Evolutionary conservation across 2,113 vertebrate species (phyloP), one percentile per base, ranked within the genome.

Genomic region (Clupea harengus): DNA sequence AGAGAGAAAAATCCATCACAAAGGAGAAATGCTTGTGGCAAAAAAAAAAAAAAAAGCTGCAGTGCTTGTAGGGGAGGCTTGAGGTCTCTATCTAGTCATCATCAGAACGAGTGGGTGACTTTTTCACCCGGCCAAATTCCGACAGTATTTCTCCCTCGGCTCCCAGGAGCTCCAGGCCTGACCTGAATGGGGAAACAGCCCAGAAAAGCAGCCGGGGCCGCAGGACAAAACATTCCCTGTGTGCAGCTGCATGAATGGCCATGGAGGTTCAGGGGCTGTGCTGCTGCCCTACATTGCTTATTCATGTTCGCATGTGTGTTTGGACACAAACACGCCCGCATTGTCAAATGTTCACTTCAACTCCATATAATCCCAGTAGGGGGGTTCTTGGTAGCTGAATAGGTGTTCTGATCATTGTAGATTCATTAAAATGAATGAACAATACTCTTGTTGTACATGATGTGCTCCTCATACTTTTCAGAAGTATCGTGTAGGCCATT

Each of bases 1-100:
- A 89, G 91, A 92, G 89, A 92, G 85, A 92, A 93, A 93, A 95
- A 90, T 91, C 90, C 91, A 94, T 94, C 94, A 93, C 91, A 93
- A 92, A 89, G 89, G 84, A 92, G 89, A 88, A 89, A 93, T 86
- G 88, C 89, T 92, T 92, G 91, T 91, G 86, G 89, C 90, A 67
- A 83, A 92, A 90, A 92, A 39, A 39, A 39, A 75, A 39, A 67
- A 13, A 6, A 44, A 22, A 91, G 92, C 93, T 94, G 91, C 90
- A 86, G 92, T 93, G 87, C 86, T 83, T 78, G 83, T 91, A 39
- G 82, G 75, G 84, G 85, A 54, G 82, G 87, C 88, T 91, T 92
- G 90, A 92, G 91, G 90, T 94, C 89, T 87, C 89, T 92, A 90
- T 92, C 89, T 89, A 82, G 88, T 90, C 90, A 89, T 90, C 90